phyloP scores from a whole-genome alignment of 2,113 vertebrate genomes.

The Laticauda laticaudata region DNA sequence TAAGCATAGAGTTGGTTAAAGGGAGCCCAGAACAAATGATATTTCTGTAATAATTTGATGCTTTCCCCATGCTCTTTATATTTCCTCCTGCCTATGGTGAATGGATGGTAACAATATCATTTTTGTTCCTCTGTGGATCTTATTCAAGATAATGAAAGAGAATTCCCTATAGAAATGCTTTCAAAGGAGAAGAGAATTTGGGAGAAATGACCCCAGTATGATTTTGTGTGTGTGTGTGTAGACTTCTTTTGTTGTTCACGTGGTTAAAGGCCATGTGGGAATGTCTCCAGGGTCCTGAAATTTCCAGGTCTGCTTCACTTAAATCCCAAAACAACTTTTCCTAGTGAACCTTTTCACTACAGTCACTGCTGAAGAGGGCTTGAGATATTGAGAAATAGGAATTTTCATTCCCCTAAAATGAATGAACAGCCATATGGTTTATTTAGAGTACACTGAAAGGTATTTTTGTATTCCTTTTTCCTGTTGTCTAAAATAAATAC shows the following conservation, averaged over 20 bases:
- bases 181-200: not conserved
- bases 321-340: not conserved
- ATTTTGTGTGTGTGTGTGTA: rapidly evolving
- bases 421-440: not conserved
- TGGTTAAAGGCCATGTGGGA: not conserved
- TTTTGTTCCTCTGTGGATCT: not conserved
- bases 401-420: not conserved
- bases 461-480: not conserved
- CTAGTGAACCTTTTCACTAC: not conserved
- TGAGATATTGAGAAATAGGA: not conserved
- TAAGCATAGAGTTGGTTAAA: not conserved
- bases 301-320: not conserved
- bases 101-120: not conserved
- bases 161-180: not conserved
- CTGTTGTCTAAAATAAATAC: not conserved
- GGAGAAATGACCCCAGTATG: not conserved
- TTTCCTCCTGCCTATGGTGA: not conserved
- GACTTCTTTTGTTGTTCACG: not conserved
- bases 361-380: not conserved
- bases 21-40: not conserved
- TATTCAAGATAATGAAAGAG: not conserved
- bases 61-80: not conserved
- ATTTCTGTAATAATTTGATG: not conserved
- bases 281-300: not conserved
- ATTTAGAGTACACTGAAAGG: not conserved